Evolutionary conservation across 2,888 invertebrate genomes (phyloP).

Genomic region (Siphlonurus alternatus): DNA sequence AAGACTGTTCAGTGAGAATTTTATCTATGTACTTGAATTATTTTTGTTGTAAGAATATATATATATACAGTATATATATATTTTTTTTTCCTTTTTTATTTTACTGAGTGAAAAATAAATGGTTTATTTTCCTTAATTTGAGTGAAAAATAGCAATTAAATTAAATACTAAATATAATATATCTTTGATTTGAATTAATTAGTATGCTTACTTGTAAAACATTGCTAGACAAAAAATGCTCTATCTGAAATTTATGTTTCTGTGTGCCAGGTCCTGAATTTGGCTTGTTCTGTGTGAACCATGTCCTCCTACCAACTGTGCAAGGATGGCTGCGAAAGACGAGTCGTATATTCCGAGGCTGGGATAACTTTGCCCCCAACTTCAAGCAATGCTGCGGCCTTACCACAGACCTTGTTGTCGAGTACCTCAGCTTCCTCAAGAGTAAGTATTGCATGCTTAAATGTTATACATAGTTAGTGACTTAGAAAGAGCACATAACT

Average conservation of each 20-base stretch:
- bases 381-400: slow-evolving; percentile 91
- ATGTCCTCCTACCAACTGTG: slow-evolving; percentile 76
- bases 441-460: slow-evolving; percentile 37
- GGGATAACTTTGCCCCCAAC: slow-evolving; percentile 66
- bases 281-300: slow-evolving; percentile 82
- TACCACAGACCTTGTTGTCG: slow-evolving; percentile 78
- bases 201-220: no score
- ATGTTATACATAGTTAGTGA: slow-evolving; percentile 20
- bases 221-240: no score
- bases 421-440: slow-evolving; percentile 61
- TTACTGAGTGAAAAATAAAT: no score
- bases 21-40: no score
- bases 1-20: no score
- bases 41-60: no score
- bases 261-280: slow-evolving; percentile 76
- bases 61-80: background rate
- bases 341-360: slow-evolving; percentile 40
- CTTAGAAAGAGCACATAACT: slow-evolving; percentile 22
- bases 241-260: no score
- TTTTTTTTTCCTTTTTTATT: background rate
- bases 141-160: no score
- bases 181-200: no score
- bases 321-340: slow-evolving; percentile 77
- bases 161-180: no score
- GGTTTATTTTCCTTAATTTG: no score